Conservation (phyloP, 2,113 vertebrate genomes). For the Probosciger aterrimus region DNA sequence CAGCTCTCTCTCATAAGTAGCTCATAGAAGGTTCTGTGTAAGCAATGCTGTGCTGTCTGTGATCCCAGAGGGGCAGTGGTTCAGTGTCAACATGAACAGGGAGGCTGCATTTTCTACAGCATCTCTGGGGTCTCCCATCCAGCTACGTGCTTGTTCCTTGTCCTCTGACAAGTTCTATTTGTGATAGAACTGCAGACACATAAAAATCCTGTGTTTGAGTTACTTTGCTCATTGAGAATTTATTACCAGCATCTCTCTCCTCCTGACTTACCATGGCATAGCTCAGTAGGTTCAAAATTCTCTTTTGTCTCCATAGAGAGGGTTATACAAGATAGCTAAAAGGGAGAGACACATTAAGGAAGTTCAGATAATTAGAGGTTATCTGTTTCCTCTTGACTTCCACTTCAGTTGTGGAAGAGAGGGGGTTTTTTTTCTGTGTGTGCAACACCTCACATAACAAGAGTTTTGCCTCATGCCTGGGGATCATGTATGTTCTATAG, state of each 20-base stretch:
- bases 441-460: accelerated
- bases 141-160: neutral
- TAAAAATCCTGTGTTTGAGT: neutral
- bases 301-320: neutral
- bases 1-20: neutral
- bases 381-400: neutral
- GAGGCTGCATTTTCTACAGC: neutral
- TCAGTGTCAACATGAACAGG: neutral
- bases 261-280: neutral
- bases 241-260: neutral
- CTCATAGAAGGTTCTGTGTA: neutral
- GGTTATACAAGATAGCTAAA: neutral
- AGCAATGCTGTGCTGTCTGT: neutral
- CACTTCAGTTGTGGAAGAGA: neutral
- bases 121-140: neutral
- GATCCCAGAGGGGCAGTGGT: neutral
- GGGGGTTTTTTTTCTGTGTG: neutral
- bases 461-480: neutral
- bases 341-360: neutral
- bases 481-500: neutral
- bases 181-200: neutral
- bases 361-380: neutral
- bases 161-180: neutral
- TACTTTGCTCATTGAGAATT: neutral
- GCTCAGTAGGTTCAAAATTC: neutral